Percentiles rank a stretch among this genome's conserved stretches.
Conservation (phyloP, 1,140 invertebrate species). For the Drosophila biarmipes region DNA sequence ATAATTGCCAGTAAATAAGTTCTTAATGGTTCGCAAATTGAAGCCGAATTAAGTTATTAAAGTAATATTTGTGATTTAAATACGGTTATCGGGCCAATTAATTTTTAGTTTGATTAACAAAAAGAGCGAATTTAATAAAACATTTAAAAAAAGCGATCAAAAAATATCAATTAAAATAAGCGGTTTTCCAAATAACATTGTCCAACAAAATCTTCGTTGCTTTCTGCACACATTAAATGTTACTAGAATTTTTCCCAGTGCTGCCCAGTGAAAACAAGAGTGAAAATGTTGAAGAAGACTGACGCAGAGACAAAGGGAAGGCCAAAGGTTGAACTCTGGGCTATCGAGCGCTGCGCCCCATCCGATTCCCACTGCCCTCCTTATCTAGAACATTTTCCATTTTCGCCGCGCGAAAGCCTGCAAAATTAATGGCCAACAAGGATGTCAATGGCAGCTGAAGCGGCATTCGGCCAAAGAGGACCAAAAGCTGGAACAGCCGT, state of each 20-base stretch:
- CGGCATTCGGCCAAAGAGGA: slow-evolving; percentile 9
- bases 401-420: slow-evolving; percentile 67
- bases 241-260: slow-evolving; percentile 1
- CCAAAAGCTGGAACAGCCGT: slow-evolving; percentile 16
- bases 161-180: no score
- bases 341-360: slow-evolving; percentile 24
- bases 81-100: no score
- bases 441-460: slow-evolving; percentile 56
- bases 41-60: not conserved
- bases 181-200: no score
- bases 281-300: slow-evolving; percentile 63
- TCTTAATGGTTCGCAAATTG: no score
- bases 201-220: no score
- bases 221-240: no score
- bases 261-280: slow-evolving; percentile 51
- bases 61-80: not conserved
- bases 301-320: slow-evolving; percentile 50
- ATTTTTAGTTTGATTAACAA: no score
- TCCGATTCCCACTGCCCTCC: slow-evolving; percentile 26
- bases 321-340: slow-evolving; percentile 49
- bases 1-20: not conserved
- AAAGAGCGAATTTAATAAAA: no score
- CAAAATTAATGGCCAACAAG: slow-evolving; percentile 78
- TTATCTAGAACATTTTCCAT: slow-evolving; percentile 52
- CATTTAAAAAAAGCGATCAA: no score